Percentiles rank a stretch among this genome's conserved stretches.
Evolutionary conservation across 1,140 invertebrate genomes (phyloP).

Genomic region (Drosophila bocqueti): DNA sequence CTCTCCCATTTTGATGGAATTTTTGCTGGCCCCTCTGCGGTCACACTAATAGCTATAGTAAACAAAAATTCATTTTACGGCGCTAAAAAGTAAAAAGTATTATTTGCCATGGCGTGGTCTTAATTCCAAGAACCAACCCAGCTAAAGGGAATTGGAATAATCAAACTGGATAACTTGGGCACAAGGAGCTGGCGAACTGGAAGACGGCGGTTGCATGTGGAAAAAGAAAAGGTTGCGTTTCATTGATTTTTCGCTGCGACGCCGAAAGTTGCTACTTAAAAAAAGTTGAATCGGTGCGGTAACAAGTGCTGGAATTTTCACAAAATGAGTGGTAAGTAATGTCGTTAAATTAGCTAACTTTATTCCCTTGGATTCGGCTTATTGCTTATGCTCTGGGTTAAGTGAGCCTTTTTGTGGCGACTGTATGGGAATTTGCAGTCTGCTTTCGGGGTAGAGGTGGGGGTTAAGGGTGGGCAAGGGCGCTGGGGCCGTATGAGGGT

Average conservation of each 20-base stretch:
- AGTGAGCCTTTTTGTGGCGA: constrained; percentile 3
- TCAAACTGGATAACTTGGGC: not conserved
- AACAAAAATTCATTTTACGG: constrained; percentile 25
- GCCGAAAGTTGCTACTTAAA: constrained; percentile 1
- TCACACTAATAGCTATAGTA: constrained; percentile 13
- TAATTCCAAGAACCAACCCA: not conserved
- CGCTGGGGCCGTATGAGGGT: not conserved
- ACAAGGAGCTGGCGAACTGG: not conserved
- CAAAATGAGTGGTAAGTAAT: constrained; percentile 29
- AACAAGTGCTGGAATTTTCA: constrained; percentile 6
- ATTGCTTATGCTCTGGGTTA: not conserved
- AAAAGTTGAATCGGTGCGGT: constrained; percentile 11
- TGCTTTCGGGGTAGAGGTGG: constrained; percentile 26
- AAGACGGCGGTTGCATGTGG: constrained; percentile 5
- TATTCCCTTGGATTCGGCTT: not conserved
- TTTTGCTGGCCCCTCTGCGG: not conserved
- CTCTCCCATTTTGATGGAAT: not conserved
- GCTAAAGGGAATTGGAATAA: not conserved
- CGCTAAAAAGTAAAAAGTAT: constrained; percentile 4
- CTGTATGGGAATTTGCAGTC: constrained; percentile 49
- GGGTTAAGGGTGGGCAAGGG: not conserved
- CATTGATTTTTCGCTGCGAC: constrained; percentile 34
- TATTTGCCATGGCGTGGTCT: not conserved
- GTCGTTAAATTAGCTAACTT: not conserved
- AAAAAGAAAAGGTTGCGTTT: constrained; percentile 12